These are phyloP conservation scores for Sebastes miniatus DNA, from an alignment of 2,797 vertebrate genomes.

Conservation along the genomic window DNA sequence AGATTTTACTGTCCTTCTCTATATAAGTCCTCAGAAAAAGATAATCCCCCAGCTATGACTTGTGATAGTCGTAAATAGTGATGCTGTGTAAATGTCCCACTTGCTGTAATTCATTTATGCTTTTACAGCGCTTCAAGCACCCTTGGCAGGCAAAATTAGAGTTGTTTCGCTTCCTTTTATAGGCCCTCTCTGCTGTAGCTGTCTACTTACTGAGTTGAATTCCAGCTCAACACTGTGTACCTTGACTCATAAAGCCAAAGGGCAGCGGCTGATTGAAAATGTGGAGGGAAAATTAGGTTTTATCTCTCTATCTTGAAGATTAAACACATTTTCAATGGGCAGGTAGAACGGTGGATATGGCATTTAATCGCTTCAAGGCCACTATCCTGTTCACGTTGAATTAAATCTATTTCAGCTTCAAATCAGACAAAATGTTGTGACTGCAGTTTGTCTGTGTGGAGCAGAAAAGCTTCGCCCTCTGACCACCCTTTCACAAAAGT, in stretches of 20 bases:
- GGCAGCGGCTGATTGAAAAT: slow-evolving; percentile 16
- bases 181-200: slow-evolving; percentile 8
- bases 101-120: slow-evolving; percentile 20
- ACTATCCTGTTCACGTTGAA: slow-evolving; percentile 17
- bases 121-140: slow-evolving; percentile 29
- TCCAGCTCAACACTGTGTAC: neutral
- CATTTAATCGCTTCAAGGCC: slow-evolving; percentile 13
- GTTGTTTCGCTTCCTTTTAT: slow-evolving; percentile 20
- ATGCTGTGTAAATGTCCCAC: slow-evolving; percentile 31
- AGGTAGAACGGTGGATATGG: neutral
- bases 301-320: slow-evolving; percentile 6
- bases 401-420: slow-evolving; percentile 15
- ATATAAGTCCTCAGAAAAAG: neutral
- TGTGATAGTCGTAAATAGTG: slow-evolving; percentile 16
- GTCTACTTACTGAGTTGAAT: slow-evolving; percentile 18
- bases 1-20: neutral
- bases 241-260: neutral
- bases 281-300: slow-evolving; percentile 26
- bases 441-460: slow-evolving; percentile 15
- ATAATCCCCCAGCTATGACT: neutral
- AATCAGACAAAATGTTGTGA: slow-evolving; percentile 3
- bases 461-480: neutral
- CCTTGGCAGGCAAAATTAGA: slow-evolving; percentile 26
- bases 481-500: slow-evolving; percentile 23
- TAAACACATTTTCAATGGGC: slow-evolving; percentile 3